Percentiles rank a stretch among this genome's conserved stretches.
Conservation (phyloP, 2,113 vertebrate species). For the Himantopus leucocephalus region DNA sequence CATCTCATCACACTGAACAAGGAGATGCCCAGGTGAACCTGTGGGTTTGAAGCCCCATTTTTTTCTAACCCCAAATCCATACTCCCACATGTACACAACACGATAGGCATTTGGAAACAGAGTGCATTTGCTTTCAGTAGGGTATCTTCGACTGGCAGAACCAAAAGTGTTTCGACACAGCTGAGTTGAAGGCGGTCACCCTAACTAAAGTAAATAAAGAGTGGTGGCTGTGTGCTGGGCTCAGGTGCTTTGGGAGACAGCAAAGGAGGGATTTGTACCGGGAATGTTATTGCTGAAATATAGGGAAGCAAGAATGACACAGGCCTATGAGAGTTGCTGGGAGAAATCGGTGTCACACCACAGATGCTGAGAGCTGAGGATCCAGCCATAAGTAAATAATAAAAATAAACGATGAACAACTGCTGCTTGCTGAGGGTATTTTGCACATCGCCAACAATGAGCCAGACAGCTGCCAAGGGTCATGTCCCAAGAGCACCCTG, state of each 20-base stretch:
- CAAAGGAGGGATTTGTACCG: not conserved
- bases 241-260: not conserved
- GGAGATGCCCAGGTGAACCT: not conserved
- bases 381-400: not conserved
- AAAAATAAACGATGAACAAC: not conserved
- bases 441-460: fast-evolving
- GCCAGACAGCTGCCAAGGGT: not conserved
- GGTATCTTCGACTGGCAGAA: not conserved
- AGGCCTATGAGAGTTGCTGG: not conserved
- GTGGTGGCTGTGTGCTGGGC: not conserved
- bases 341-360: not conserved
- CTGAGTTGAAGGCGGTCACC: not conserved
- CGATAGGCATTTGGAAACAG: not conserved
- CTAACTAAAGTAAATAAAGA: not conserved
- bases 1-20: not conserved
- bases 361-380: not conserved
- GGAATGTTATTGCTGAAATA: not conserved
- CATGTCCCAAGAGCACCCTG: not conserved
- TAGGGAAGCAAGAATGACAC: not conserved
- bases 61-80: not conserved
- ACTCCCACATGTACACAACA: fast-evolving
- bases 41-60: not conserved
- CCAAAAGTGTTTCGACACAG: not conserved
- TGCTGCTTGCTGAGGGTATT: not conserved
- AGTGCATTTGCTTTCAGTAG: not conserved